phyloP scores from a whole-genome alignment of 1,140 invertebrate genomes.

The Trichonephila inaurata region DNA sequence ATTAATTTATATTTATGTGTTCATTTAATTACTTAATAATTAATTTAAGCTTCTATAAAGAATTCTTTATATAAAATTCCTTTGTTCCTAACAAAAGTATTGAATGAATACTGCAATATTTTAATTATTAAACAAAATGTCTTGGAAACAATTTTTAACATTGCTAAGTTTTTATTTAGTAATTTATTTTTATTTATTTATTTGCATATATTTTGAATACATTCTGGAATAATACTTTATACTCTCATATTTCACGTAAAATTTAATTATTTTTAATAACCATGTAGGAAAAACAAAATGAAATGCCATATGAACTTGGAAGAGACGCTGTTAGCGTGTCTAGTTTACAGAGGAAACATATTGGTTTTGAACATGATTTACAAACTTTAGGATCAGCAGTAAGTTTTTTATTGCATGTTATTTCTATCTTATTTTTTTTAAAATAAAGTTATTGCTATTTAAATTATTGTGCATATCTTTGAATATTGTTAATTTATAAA shows the following conservation, averaged over 20 bases:
- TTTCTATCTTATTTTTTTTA: not conserved
- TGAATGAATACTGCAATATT: no score
- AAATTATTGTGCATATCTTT: not conserved
- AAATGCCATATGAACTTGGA: slow-evolving; percentile 98
- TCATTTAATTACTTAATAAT: no score
- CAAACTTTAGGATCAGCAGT: slow-evolving; percentile 90
- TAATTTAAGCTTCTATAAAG: no score
- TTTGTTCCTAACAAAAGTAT: no score
- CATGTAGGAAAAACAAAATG: slow-evolving; percentile 89
- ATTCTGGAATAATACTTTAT: not conserved
- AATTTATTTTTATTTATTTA: no score
- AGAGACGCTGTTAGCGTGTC: slow-evolving; percentile 97
- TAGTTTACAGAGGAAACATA: slow-evolving; percentile 95
- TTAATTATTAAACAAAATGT: no score
- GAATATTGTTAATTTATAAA: not conserved
- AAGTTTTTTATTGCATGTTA: slow-evolving; percentile 40
- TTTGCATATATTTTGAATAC: no score
- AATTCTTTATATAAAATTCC: no score
- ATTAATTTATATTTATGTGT: no score
- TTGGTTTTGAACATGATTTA: slow-evolving; percentile 96
- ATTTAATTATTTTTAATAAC: not conserved
- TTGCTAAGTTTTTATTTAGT: no score
- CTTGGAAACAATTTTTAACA: no score
- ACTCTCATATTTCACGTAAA: not conserved
- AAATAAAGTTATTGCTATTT: not conserved